Base-by-base conservation (phyloP, 2,797 vertebrate genomes). In the Myoxocephalus aenaeus region DNA sequence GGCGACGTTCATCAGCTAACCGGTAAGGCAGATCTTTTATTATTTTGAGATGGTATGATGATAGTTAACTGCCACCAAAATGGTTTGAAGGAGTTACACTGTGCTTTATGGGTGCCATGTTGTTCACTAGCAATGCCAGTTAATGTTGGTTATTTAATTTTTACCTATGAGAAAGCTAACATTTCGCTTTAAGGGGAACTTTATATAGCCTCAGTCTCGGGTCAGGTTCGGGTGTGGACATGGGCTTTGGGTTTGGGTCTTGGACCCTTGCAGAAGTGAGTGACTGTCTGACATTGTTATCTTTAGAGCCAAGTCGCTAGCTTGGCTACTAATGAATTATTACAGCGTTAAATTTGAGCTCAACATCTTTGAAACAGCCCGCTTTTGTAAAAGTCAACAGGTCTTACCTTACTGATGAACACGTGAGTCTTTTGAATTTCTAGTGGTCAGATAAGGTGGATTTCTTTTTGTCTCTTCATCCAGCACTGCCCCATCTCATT, bases 401-500 rank as follows among this genome's bases (percentile, higher is more conserved):
- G 25, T 27, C 25, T 27, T 27, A 27, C 25, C 25, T 22, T 59
- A 40, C 18, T n/a, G 27, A 14, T 59, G 48, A 63, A 67, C 18
- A 12, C 1, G 12, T 70, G 48, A 12, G 66, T 25, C 25, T 66
- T 66, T 53, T 70, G 29, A 70, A 42, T 42, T 48, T 70, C 4
- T 27, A 9, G 20, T 9, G 10, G 46, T 22, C 32, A 32, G 27
- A 68, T 42, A 20, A 65, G 46, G 58, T 29, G 36, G 64, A 32
- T 51, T 65, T 71, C 27, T 63, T 71, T 42, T 63, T 66, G 44
- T 74, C 25, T 29, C 22, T 15, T 20, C 46, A 48, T 48, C 46
- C 18, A 20, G 15, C 46, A 56, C 46, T 3, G n/a, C 54, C 61
- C 57, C 50, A 12, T 25, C 34, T 67, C 70, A 53, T 64, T 75